Evolutionary conservation across 1,140 invertebrate species (phyloP).

Genomic region (Littorina saxatilis): DNA sequence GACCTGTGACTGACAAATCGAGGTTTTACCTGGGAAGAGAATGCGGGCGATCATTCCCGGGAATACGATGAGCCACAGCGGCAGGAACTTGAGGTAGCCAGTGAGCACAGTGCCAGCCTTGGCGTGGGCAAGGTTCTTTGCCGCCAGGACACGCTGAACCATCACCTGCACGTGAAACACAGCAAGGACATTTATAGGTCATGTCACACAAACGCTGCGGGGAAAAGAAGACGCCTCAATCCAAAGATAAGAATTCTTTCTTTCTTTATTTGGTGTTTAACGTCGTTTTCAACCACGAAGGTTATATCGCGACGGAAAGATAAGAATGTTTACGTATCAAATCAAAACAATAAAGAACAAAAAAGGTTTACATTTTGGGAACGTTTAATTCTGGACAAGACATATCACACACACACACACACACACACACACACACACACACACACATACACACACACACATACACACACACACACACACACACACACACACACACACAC

Average conservation of each 20-base stretch:
- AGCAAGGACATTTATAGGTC: no score
- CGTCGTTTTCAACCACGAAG: no score
- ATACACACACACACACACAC: neutral
- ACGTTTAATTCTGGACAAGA: neutral
- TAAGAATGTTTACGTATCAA: no score
- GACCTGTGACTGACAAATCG: no score
- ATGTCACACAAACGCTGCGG: no score
- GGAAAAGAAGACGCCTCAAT: no score
- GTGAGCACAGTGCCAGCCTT: constrained; percentile 79
- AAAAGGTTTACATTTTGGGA: neutral
- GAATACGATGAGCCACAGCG: constrained; percentile 79
- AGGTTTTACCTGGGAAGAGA: constrained; percentile 73
- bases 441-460: neutral
- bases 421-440: no score
- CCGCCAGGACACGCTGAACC: constrained; percentile 79
- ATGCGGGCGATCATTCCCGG: constrained; percentile 80
- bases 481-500: neutral
- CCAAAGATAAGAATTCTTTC: no score
- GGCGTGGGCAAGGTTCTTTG: constrained; percentile 79
- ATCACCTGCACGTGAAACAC: constrained; percentile 75
- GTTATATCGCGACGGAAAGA: no score
- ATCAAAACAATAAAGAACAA: neutral
- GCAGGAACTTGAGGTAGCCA: constrained; percentile 79
- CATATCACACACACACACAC: no score
- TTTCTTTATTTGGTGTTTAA: no score